Evolutionary conservation across 2,797 vertebrate genomes (phyloP).

Genomic region (Lutra lutra): DNA sequence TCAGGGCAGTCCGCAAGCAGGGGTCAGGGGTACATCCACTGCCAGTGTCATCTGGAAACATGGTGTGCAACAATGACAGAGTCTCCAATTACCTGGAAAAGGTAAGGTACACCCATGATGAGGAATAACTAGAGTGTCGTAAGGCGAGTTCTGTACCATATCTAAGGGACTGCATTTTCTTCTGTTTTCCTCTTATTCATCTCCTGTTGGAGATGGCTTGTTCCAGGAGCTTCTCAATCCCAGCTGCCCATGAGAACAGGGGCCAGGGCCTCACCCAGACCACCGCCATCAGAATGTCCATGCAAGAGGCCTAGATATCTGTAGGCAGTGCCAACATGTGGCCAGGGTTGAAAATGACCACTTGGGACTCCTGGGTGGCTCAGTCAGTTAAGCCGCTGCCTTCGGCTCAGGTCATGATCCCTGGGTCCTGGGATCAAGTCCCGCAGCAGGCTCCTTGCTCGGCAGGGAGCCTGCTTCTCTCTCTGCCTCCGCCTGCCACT

Average conservation of each 20-base stretch:
- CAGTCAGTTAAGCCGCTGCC: no score
- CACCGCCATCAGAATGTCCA: neutral
- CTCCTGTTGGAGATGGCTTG: neutral
- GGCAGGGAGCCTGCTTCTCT: no score
- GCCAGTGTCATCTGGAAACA: neutral
- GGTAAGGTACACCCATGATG: neutral
- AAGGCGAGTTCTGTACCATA: neutral
- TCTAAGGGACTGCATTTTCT: neutral
- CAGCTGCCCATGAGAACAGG: neutral
- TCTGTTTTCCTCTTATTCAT: neutral
- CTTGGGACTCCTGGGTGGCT: no score
- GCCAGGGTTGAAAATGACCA: neutral
- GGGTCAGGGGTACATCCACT: fast-evolving
- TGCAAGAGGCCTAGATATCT: fast-evolving
- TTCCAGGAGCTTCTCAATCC: neutral
- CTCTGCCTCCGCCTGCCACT: no score
- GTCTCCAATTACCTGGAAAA: neutral
- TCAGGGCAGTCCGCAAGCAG: neutral
- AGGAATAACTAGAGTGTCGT: neutral
- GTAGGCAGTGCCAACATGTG: neutral
- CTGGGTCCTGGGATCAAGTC: no score
- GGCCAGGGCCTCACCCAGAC: neutral
- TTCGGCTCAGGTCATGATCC: no score
- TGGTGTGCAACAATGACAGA: neutral
- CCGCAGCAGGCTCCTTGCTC: no score